Base-by-base conservation (phyloP, 2,888 invertebrate genomes). In the Hydroisotoma schaefferi region DNA sequence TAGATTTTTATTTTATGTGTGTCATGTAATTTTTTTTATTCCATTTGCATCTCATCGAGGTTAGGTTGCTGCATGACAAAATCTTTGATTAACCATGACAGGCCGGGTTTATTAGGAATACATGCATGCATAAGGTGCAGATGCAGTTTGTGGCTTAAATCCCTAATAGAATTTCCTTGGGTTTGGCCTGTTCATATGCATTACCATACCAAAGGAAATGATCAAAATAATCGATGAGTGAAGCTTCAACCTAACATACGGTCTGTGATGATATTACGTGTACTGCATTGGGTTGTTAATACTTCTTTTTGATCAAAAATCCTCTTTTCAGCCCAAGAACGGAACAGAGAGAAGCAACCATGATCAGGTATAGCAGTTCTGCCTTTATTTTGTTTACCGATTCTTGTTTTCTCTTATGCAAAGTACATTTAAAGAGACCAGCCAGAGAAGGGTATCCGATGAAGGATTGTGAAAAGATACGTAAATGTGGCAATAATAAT, bases 71-170 rank as follows among this genome's bases (percentile, higher is more conserved):
- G 65, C 71, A 71, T 71, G 69, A 71, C 71, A 71, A 71, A 71
- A 71, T 71, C 67, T 71, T 67, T 71, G 71, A 71, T 69, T 71
- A 71, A 68, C 61, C 71, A 68, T 71, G 71, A 71, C 71, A 71
- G 65, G 63, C 58, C 40, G 55, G 61, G 65, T 68, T 69, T 67
- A 67, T 67, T 67, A 69, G 65, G 61, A 61, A 67, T n/a, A n/a
- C n/a, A n/a, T n/a, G n/a, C n/a, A n/a, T n/a, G 63, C 51, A 48
- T 51, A 49, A 29, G 6, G 52, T 51, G 55, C 62, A 61, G 51
- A 49, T 57, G 61, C 54, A 20, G 18, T 12, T 40, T 33, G 33
- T 33, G 33, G 33, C 33, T 33, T n/a, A n/a, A n/a, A n/a, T n/a
- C n/a, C n/a, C n/a, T n/a, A n/a, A n/a, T n/a, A n/a, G n/a, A n/a